A percentile compares a stretch with the other conserved stretches of the same genome.
These are phyloP conservation scores for Pelodiscus sinensis DNA, from an alignment of 2,113 vertebrate species.

Conservation along the genomic window DNA sequence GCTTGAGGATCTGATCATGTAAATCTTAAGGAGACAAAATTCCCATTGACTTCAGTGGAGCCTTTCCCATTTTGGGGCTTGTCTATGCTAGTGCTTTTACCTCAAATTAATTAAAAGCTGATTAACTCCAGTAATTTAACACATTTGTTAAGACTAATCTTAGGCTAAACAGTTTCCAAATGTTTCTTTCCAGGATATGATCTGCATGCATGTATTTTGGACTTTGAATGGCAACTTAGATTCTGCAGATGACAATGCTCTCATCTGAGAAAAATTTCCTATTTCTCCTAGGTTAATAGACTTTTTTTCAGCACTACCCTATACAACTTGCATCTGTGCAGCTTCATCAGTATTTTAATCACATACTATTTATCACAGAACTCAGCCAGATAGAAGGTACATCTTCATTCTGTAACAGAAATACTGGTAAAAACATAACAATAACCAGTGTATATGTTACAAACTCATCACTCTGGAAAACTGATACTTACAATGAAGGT, in stretches of 20 bases:
- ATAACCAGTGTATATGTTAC: neutral
- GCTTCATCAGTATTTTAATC: conserved; percentile 41
- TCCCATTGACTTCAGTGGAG: neutral
- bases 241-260: conserved; percentile 20
- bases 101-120: neutral
- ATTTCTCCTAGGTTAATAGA: neutral
- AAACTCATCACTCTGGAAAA: conserved; percentile 12
- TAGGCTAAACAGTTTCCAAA: neutral
- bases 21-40: neutral
- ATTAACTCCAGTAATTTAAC: neutral
- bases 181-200: neutral
- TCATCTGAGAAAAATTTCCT: neutral
- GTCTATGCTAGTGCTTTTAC: neutral
- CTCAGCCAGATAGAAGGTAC: neutral
- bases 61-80: conserved; percentile 13
- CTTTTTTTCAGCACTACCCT: neutral
- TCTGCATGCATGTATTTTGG: neutral
- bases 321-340: conserved; percentile 10
- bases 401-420: conserved; percentile 14
- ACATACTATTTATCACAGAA: neutral
- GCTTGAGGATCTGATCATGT: neutral
- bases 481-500: neutral
- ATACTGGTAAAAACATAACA: neutral
- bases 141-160: neutral
- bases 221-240: neutral